These are phyloP conservation scores for Nannobrachium achirus DNA, from an alignment of 2,113 vertebrate species.

Conservation along the genomic window DNA sequence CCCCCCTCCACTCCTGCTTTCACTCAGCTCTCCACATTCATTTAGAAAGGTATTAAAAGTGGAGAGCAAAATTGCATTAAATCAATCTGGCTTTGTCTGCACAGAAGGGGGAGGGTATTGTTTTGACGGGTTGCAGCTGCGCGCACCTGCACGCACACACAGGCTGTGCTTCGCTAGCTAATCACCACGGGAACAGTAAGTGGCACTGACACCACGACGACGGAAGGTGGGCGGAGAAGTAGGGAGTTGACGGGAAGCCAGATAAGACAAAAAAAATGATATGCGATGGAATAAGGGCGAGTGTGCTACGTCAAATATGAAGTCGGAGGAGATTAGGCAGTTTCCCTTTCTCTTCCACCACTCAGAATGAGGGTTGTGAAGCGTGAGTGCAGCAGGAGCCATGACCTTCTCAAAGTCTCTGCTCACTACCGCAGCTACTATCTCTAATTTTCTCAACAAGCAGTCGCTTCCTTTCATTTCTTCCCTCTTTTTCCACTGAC, in stretches of 20 bases:
- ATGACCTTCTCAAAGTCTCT: slow-evolving; percentile 35
- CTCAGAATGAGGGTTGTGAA: slow-evolving; percentile 34
- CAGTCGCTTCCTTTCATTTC: not conserved
- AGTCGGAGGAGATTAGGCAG: not conserved
- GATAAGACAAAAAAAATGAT: slow-evolving; percentile 19
- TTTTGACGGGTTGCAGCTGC: slow-evolving; percentile 76
- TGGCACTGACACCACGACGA: slow-evolving; percentile 62
- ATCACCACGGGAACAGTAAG: slow-evolving; percentile 58
- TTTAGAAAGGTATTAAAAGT: slow-evolving; percentile 67
- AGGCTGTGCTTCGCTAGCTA: slow-evolving; percentile 54
- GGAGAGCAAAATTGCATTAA: slow-evolving; percentile 71
- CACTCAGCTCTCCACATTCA: slow-evolving; percentile 49
- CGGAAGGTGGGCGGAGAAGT: slow-evolving; percentile 25
- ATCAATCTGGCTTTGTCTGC: slow-evolving; percentile 59
- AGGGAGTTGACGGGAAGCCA: slow-evolving; percentile 8
- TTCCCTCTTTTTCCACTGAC: not conserved
- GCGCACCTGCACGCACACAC: slow-evolving; percentile 63
- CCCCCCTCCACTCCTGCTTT: not conserved
- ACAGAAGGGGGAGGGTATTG: slow-evolving; percentile 53
- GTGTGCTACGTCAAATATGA: slow-evolving; percentile 7
- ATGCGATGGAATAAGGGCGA: slow-evolving; percentile 2
- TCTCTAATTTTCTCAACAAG: slow-evolving; percentile 23
- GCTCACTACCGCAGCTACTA: not conserved
- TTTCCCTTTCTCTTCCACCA: not conserved
- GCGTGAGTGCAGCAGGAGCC: slow-evolving; percentile 40